Evolutionary conservation across 2,888 invertebrate genomes (phyloP).

Genomic region (Drosophila melanocephala): DNA sequence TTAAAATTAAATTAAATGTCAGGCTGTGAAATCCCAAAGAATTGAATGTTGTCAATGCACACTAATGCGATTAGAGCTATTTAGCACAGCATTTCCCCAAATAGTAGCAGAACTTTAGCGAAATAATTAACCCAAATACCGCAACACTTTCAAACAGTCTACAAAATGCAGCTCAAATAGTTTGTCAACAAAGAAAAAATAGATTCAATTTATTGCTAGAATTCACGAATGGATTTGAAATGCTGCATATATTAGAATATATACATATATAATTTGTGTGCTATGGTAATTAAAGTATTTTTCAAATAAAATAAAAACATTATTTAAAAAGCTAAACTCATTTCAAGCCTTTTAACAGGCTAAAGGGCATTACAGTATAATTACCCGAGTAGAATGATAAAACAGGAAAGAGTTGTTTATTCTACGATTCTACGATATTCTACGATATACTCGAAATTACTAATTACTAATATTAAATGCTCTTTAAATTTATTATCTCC

Average conservation of each 20-base stretch:
- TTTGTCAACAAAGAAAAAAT: neutral
- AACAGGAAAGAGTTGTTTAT: neutral
- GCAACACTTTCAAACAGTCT: slow-evolving; percentile 42
- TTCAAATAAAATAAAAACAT: neutral
- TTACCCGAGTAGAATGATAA: neutral
- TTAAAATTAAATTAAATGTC: slow-evolving; percentile 37
- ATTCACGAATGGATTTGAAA: neutral
- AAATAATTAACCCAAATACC: slow-evolving; percentile 71
- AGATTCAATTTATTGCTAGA: neutral
- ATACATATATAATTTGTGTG: neutral
- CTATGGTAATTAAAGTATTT: neutral
- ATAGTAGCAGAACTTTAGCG: slow-evolving; percentile 55
- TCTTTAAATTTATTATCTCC: slow-evolving; percentile 6
- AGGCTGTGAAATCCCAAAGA: slow-evolving; percentile 20
- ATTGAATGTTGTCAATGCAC: slow-evolving; percentile 10
- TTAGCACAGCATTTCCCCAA: slow-evolving; percentile 66
- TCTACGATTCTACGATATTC: neutral
- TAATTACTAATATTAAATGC: neutral
- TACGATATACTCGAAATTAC: neutral
- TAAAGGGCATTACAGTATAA: neutral
- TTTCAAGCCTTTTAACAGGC: neutral
- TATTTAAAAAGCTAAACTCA: neutral
- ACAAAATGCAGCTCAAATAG: slow-evolving; percentile 34
- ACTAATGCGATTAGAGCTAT: slow-evolving; percentile 46
- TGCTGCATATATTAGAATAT: neutral